Evolutionary conservation across 2,113 vertebrate species (phyloP).

Genomic region (Prietella phreatophila): DNA sequence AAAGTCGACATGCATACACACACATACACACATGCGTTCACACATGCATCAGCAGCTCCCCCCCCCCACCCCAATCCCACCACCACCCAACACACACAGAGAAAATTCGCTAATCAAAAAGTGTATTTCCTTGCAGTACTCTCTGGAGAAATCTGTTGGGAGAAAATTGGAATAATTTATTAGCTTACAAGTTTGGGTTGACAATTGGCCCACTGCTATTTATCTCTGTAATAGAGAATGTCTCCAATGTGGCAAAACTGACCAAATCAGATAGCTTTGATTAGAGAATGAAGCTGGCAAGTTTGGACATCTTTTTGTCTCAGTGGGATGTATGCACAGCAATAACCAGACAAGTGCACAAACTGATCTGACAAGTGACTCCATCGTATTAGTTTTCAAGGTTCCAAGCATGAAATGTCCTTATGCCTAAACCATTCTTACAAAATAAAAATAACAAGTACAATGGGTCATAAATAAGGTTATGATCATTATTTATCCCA

Average conservation of each 20-base stretch:
- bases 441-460: background rate
- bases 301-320: slow-evolving; percentile 83
- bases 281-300: slow-evolving; percentile 95
- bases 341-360: slow-evolving; percentile 66
- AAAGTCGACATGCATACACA: slow-evolving; percentile 81
- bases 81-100: slow-evolving; percentile 43
- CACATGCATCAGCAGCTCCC: slow-evolving; percentile 15
- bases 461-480: background rate
- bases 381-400: slow-evolving; percentile 58
- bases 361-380: slow-evolving; percentile 92
- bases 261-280: slow-evolving; percentile 95
- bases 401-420: slow-evolving; percentile 60
- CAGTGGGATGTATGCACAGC: slow-evolving; percentile 82
- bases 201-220: slow-evolving; percentile 96
- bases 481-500: background rate
- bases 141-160: slow-evolving; percentile 91
- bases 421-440: background rate
- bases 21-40: slow-evolving; percentile 45
- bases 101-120: slow-evolving; percentile 96
- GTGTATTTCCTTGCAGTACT: slow-evolving; percentile 91
- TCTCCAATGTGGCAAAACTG: slow-evolving; percentile 96
- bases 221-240: slow-evolving; percentile 97
- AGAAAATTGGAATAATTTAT: slow-evolving; percentile 97
- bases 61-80: slow-evolving; percentile 1
- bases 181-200: slow-evolving; percentile 96